Evolutionary conservation across 2,888 invertebrate species (phyloP).

Genomic region (Cheilosia grossa): DNA sequence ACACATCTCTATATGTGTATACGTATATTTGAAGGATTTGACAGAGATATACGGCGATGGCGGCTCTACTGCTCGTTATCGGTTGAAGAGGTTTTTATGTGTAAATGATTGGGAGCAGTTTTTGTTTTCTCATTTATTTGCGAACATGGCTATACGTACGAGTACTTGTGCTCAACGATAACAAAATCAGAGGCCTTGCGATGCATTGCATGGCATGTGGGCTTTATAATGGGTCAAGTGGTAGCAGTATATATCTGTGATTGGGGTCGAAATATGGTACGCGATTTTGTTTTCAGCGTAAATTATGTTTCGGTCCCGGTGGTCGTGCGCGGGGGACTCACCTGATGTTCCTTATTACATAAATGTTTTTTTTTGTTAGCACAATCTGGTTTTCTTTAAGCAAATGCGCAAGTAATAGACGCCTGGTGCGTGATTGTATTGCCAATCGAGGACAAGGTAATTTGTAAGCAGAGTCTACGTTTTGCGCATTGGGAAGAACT

Average conservation of each 20-base stretch:
- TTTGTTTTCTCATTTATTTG: constrained; percentile 6
- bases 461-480: background rate
- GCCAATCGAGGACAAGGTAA: background rate
- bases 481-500: background rate
- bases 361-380: background rate
- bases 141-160: background rate
- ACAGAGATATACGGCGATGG: constrained; percentile 20
- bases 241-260: background rate
- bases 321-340: background rate
- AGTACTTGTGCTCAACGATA: constrained; percentile 40
- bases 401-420: background rate
- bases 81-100: constrained; percentile 33
- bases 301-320: background rate
- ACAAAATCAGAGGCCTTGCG: constrained; percentile 31
- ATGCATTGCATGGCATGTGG: constrained; percentile 21
- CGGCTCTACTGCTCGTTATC: constrained; percentile 15
- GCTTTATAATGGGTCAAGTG: constrained; percentile 51
- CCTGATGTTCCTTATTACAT: background rate
- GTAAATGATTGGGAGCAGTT: constrained; percentile 32
- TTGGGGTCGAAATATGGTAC: background rate
- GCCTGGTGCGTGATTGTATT: background rate
- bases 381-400: background rate
- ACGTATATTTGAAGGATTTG: constrained; percentile 17
- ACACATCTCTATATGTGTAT: background rate
- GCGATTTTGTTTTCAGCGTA: background rate